Evolutionary conservation across 2,888 invertebrate species (phyloP).

Genomic region (Leucania comma): DNA sequence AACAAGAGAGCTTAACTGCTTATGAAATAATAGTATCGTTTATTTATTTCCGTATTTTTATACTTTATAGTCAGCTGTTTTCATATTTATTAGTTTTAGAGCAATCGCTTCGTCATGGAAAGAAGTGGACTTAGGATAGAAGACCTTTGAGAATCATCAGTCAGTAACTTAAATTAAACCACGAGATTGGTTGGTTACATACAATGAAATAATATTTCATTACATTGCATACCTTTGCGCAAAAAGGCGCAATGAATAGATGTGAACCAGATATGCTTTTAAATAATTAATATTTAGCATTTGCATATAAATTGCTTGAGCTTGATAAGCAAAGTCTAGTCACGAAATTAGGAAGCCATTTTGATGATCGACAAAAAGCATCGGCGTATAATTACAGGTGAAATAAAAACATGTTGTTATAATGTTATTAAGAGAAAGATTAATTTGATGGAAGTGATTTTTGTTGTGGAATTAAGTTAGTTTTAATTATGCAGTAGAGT

Average conservation of each 20-base stretch:
- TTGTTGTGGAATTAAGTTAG: slow-evolving; percentile 20
- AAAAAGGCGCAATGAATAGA: slow-evolving; percentile 43
- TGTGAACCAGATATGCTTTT: slow-evolving; percentile 55
- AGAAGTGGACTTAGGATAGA: background rate
- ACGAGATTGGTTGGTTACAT: background rate
- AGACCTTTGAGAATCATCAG: background rate
- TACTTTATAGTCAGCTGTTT: background rate
- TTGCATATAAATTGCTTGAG: slow-evolving; percentile 63
- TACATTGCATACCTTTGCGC: slow-evolving; percentile 3
- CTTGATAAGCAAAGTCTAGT: slow-evolving; percentile 52
- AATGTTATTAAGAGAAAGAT: slow-evolving; percentile 55
- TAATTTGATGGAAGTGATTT: slow-evolving; percentile 40
- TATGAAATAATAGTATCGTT: background rate
- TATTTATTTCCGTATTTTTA: background rate
- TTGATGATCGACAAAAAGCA: slow-evolving; percentile 51
- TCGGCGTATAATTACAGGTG: slow-evolving; percentile 52
- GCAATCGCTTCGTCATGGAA: background rate
- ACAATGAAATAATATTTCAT: slow-evolving; percentile 12
- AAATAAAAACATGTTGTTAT: slow-evolving; percentile 55
- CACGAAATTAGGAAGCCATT: slow-evolving; percentile 63
- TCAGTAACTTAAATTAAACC: background rate
- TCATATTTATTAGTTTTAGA: background rate
- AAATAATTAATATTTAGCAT: slow-evolving; percentile 62
- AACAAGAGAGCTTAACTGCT: background rate
- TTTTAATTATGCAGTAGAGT: slow-evolving; percentile 42